Evolutionary conservation across 2,797 vertebrate species (phyloP).

Genomic region (Diplodus puntazzo): DNA sequence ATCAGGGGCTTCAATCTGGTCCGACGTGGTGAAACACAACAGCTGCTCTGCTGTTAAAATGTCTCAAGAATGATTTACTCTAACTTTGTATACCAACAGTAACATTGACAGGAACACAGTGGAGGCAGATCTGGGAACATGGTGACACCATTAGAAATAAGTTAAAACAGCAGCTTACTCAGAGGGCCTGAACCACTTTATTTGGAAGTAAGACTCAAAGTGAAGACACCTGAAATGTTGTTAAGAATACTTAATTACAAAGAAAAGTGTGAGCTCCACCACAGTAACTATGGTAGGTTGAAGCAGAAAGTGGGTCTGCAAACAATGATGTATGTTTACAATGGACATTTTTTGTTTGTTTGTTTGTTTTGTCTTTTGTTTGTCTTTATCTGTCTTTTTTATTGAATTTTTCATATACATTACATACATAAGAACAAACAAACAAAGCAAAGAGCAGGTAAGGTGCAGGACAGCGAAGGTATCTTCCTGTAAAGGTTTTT

Average conservation of each 20-base stretch:
- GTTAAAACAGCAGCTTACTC: background rate
- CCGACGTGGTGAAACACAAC: background rate
- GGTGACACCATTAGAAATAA: no score
- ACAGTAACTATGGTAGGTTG: background rate
- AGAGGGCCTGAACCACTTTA: background rate
- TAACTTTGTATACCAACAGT: background rate
- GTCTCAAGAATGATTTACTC: background rate
- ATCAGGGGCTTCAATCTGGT: slow-evolving; percentile 34
- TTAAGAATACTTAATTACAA: background rate
- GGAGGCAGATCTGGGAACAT: background rate
- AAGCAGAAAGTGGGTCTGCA: background rate
- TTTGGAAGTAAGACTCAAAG: background rate
- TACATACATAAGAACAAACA: no score
- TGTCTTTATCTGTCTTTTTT: no score
- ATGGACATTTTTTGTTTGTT: background rate
- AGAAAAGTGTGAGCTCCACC: background rate
- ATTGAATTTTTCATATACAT: no score
- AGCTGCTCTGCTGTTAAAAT: slow-evolving; percentile 14
- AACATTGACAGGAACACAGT: background rate
- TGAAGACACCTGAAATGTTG: background rate
- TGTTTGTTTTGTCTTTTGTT: no score
- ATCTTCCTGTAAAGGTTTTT: no score
- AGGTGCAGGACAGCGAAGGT: no score
- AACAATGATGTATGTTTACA: background rate
- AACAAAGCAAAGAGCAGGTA: no score